phyloP scores from a whole-genome alignment of 2,797 vertebrate genomes.

The Platalea minor region DNA sequence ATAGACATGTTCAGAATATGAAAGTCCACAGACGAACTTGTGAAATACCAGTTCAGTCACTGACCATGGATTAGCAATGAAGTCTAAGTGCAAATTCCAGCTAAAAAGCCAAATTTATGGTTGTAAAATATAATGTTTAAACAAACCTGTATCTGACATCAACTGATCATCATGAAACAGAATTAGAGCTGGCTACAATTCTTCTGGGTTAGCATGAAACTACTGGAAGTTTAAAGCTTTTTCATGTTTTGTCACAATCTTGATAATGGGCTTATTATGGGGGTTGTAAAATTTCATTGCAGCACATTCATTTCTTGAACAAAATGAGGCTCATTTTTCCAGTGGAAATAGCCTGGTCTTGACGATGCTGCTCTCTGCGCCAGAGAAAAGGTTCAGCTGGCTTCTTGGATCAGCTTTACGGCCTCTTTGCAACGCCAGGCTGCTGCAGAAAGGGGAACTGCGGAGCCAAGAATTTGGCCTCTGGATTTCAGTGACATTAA shows the following conservation, averaged over 20 bases:
- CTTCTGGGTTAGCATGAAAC: neutral
- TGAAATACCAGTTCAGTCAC: neutral
- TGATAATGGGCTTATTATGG: conserved; percentile 25
- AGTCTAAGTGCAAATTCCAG: conserved; percentile 47
- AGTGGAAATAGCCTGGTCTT: conserved; percentile 50
- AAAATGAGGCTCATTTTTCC: conserved; percentile 56
- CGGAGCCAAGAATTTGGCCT: conserved; percentile 52
- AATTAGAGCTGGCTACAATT: neutral
- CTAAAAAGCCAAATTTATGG: neutral
- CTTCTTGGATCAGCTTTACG: neutral
- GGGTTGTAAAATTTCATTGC: conserved; percentile 53
- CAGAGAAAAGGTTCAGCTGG: conserved; percentile 62
- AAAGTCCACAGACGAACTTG: neutral
- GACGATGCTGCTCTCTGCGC: neutral
- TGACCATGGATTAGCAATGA: neutral
- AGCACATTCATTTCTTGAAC: conserved; percentile 27
- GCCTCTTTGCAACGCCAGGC: neutral
- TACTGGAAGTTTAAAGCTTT: conserved; percentile 24
- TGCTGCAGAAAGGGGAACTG: neutral
- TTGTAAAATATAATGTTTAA: conserved; percentile 22
- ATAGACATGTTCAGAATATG: neutral
- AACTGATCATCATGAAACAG: neutral
- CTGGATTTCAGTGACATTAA: conserved; percentile 51
- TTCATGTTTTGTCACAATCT: conserved; percentile 17
- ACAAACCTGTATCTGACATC: conserved; percentile 26